phyloP scores from a whole-genome alignment of 2,888 invertebrate genomes.

The Dromius quadrimaculatus region DNA sequence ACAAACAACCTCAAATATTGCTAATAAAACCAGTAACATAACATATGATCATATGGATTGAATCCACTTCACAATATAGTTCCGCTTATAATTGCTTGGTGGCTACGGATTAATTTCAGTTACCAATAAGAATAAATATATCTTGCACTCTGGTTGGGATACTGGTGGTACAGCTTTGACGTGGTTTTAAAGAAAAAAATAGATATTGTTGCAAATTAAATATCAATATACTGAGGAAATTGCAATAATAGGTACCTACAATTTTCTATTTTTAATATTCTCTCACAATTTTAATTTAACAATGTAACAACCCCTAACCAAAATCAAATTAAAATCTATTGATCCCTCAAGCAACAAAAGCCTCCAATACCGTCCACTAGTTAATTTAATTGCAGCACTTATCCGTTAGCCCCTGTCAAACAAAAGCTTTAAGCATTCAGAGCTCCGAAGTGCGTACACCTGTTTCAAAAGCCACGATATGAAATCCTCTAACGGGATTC shows the following conservation, averaged over 20 bases:
- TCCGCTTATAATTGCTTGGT: no score
- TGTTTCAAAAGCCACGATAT: neutral
- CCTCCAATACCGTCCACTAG: constrained; percentile 17
- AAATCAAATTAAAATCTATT: constrained; percentile 37
- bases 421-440: constrained; percentile 8
- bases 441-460: constrained; percentile 13
- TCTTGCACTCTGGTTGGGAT: no score
- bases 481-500: no score
- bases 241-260: neutral
- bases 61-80: no score
- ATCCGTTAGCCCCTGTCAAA: constrained; percentile 8
- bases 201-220: no score
- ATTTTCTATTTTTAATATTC: neutral
- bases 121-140: no score
- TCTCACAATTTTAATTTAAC: constrained; percentile 11
- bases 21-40: no score
- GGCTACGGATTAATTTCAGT: no score
- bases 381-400: constrained; percentile 40
- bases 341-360: constrained; percentile 22
- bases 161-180: no score
- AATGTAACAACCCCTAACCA: constrained; percentile 12
- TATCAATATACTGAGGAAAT: neutral
- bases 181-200: no score
- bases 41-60: no score
- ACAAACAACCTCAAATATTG: no score